Evolutionary conservation across 2,113 vertebrate genomes (phyloP), one percentile per base, ranked within the genome.

Genomic region (Henicopernis longicauda): DNA sequence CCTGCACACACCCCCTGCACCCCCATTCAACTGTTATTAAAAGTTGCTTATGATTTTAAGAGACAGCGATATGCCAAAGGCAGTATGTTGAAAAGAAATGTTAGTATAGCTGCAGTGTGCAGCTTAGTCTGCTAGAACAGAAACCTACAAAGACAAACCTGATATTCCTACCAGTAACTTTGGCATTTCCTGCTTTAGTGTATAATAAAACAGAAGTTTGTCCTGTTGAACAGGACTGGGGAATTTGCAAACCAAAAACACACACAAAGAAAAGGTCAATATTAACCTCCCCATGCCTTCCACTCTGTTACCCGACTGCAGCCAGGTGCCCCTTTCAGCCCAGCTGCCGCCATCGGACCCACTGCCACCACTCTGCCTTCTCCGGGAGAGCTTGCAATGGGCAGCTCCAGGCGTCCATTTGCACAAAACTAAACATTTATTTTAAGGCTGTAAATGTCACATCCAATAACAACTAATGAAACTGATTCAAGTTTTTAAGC

Each of bases 381-480:
- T 9, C 1, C 0, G 21, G 13, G 34, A 42, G 25, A 59, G n/a
- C 71, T 38, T 3, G 0, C 4, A 1, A 4, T 1, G 12, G 42
- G 95, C 82, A 84, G 45, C 42, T 62, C 31, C 50, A 20, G 18
- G 11, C 34, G 29, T 4, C 23, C 40, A 1, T 6, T 38, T 23
- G 14, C 63, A 67, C 44, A 23, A 9, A 85, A 47, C 26, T 10
- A 16, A 66, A 78, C 8, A 2, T 19, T 16, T 5, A 12, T 7
- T 6, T 18, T 25, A 19, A 10, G 11, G 17, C 8, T 7, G 3
- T 27, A 57, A 69, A 29, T 8, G 50, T 45, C 16, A 32, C 13
- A 1, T 4, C 32, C 10, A 1, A 0, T 15, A 89, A 40, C 49
- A 69, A 42, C 9, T 23, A 49, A 19, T 5, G 8, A 79, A 89